These are phyloP conservation scores for Hyles vespertilio DNA, from an alignment of 1,140 invertebrate genomes.

Conservation along the genomic window DNA sequence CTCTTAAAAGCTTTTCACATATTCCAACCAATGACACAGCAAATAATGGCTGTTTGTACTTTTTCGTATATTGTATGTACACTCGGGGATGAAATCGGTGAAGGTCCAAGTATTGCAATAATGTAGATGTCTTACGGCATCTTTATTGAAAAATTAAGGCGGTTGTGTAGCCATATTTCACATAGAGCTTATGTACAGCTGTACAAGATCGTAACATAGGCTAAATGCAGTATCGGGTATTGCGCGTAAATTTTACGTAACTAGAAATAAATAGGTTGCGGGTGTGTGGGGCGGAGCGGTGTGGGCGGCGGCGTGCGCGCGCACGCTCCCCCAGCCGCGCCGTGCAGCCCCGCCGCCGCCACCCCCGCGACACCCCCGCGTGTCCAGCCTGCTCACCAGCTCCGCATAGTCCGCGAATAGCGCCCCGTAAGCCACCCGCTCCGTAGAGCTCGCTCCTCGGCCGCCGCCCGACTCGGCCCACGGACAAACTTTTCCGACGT, in stretches of 20 bases:
- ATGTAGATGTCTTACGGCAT: background rate
- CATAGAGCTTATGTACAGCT: conserved; percentile 30
- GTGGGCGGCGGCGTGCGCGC: conserved; percentile 65
- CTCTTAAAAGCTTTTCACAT: conserved; percentile 29
- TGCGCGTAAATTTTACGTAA: conserved; percentile 76
- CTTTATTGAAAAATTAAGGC: background rate
- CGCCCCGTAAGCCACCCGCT: conserved; percentile 47
- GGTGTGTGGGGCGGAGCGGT: conserved; percentile 67
- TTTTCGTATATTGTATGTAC: background rate
- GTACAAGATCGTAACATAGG: conserved; percentile 39
- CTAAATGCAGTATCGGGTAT: conserved; percentile 69
- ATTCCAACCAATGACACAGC: background rate
- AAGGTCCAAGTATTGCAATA: background rate
- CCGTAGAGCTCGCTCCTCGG: conserved; percentile 37
- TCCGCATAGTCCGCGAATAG: conserved; percentile 62
- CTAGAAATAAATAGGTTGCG: conserved; percentile 75
- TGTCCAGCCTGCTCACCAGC: conserved; percentile 31
- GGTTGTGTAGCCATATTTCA: conserved; percentile 16
- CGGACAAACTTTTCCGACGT: conserved; percentile 53
- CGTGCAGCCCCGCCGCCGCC: conserved; percentile 19
- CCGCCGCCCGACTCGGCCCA: conserved; percentile 31
- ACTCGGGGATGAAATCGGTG: background rate
- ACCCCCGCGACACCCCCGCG: conserved; percentile 32
- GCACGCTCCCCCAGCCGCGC: conserved; percentile 24
- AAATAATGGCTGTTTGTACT: background rate